Base-by-base conservation (phyloP, 2,888 invertebrate species). In the Hemicrepidius hirtus region DNA sequence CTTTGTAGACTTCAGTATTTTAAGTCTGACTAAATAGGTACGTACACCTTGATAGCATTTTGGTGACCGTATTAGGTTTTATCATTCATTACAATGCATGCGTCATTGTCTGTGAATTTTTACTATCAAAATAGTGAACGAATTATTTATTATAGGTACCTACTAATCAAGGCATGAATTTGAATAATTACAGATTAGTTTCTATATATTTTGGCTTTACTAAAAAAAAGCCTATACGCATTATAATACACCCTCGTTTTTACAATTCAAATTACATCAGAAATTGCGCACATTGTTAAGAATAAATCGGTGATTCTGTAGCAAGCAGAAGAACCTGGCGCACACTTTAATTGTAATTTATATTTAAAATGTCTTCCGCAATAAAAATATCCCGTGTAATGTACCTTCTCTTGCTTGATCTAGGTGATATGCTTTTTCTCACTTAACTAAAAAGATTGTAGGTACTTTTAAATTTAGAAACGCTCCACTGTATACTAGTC, bases 381-480 rank as follows among this genome's bases (percentile, higher is more conserved):
- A 21, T 12, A 21, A 21, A 16, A 49, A 24, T 49, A 13, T 20
- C 16, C 9, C 24, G 24, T 21, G 49, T 21, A 49, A n/a, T 24
- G 21, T 20, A 55, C 37, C 37, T 57, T 57, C 20, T 37, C 57
- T 32, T 57, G 16, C 55, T 32, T 44, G 44, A 20, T 49, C 5
- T 7, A 20, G 18, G 5, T 49, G 28, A 53, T 53, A 21, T 53
- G 13, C 28, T 24, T 53, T 24, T 28, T 53, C 28, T 53, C 53
- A 16, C 53, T 53, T 28, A 12, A 53, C 28, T 28, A 18, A 28
- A 53, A 53, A 53, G 49, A 28, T 53, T 53, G 28, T n/a, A n/a
- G n/a, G n/a, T 53, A 10, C 28, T 53, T 53, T 53, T 53, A 53
- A 53, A 18, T 57, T 37, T 57, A 57, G 57, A 57, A 57, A 1